Conservation (phyloP, 2,888 invertebrate species). For the Tanypteryx hageni region DNA sequence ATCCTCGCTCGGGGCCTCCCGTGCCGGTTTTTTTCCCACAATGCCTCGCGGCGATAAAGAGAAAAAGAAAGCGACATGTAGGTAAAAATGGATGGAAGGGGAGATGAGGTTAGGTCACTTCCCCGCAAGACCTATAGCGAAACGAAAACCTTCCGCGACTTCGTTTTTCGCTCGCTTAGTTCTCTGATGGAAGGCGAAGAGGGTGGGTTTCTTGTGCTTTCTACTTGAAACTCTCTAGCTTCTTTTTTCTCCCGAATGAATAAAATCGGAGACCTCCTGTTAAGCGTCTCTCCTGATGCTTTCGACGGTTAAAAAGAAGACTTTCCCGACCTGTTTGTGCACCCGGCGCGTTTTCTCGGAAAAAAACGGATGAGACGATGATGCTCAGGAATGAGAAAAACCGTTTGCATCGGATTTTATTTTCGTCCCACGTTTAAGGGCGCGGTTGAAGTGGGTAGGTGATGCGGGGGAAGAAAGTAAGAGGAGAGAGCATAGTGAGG, state of each 20-base stretch:
- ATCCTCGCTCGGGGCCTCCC: constrained; percentile 16
- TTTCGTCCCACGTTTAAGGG: not conserved
- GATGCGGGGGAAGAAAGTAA: too few relatives aligned
- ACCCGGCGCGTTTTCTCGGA: not conserved
- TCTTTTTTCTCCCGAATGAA: too few relatives aligned
- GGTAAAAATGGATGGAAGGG: not conserved
- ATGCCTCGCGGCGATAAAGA: constrained; percentile 26
- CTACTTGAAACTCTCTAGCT: too few relatives aligned
- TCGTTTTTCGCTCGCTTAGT: not conserved
- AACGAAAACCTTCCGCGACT: not conserved
- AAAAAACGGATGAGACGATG: not conserved
- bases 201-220: too few relatives aligned
- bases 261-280: too few relatives aligned
- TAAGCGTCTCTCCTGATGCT: too few relatives aligned
- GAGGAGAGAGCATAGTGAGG: not conserved
- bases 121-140: not conserved
- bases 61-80: constrained; percentile 21
- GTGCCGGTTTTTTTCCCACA: constrained; percentile 36
- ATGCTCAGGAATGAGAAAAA: not conserved
- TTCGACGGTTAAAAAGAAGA: not conserved
- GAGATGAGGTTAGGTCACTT: constrained; percentile 3
- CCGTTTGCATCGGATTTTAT: not conserved
- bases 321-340: not conserved
- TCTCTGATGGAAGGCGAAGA: not conserved
- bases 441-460: not conserved